Evolutionary conservation across 2,797 vertebrate species (phyloP), one percentile per base, ranked within the genome.

Genomic region (Natrix natrix): DNA sequence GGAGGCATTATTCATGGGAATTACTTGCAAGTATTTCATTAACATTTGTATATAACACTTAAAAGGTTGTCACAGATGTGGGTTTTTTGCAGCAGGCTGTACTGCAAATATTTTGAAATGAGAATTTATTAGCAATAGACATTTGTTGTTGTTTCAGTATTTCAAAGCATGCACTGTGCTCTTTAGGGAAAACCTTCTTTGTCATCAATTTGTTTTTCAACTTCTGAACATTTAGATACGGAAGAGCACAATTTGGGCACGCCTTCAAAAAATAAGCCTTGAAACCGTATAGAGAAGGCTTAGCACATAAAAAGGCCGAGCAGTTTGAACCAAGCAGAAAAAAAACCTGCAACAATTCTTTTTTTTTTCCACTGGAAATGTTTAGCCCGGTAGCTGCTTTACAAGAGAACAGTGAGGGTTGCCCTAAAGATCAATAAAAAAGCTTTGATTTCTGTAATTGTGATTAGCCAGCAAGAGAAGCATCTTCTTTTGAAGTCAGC

Each of bases 51-150:
- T 8, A 69, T 17, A 69, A 32, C 66, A 32, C 66, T 69, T 69
- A 17, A 69, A 69, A 10, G 0, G 3, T 22, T n/a, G 0, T 24
- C 52, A 28, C 0, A 57, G 66, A 78, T 0, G 92, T 86, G 22
- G 1, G 8, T 17, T 90, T 0, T 0, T 57, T 57, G n/a, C 83
- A 87, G 32, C 55, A 89, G 78, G 1, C 32, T 93, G 22, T 13
- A 91, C n/a, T 17, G 20, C 26, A 90, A 61, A 32, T 55, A 1
- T 0, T 0, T 56, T 83, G 92, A 88, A 90, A 91, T 90, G 88
- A 86, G 92, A 61, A 32, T 56, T 89, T 91, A 56, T 28, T 86
- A 2, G 93, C 87, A 91, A 0, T 8, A 14, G 88, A 56, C 57
- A 91, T 94, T 63, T 56, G 78, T 0, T 56, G 69, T 0, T 91